Evolutionary conservation across 2,113 vertebrate species (phyloP), one percentile per base, ranked within the genome.

Genomic region (Myrmecobius fasciatus): DNA sequence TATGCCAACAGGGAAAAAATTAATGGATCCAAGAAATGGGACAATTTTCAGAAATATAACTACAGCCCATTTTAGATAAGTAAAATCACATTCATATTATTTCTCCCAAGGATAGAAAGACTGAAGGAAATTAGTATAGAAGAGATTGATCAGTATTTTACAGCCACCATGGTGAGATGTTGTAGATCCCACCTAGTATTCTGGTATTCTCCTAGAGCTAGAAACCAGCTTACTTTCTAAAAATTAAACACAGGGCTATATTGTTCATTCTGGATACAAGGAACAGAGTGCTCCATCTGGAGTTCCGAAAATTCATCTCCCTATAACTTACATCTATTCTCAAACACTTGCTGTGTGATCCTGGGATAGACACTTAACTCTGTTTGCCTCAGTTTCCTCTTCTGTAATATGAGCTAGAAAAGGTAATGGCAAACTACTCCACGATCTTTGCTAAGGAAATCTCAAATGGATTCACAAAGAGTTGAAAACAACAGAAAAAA

Each of bases 1-100:
- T 96, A 97, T 97, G 97, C 95, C 97, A 97, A 97, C 97, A 97
- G 95, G 56, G 95, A 97, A 96, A n/a, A 67, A 94, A 95, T 97
- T 96, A 98, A 95, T 95, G 95, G 93, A 96, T 96, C 94, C 96
- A 97, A 97, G 52, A 97, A 97, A 97, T 96, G 96, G 95, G 94
- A 94, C 91, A 98, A 96, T 96, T 97, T 96, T 97, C 96, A 97
- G 92, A 93, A 96, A 96, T 96, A 96, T 94, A 96, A 97, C 91
- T 91, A 97, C 83, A 97, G 91, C 91, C 83, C 94, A 96, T 97
- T 96, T 97, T 92, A 94, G 94, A 96, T 92, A 95, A 97, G 92
- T 92, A 92, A 96, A 97, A 96, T 53, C 75, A 52, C 91, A 95
- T 94, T 93, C 93, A 92, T 96, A 93, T 96, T 67, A 96, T 92